Percentiles rank a stretch among this genome's conserved stretches.
Conservation (phyloP, 2,797 vertebrate species). For the Salarias fasciatus region DNA sequence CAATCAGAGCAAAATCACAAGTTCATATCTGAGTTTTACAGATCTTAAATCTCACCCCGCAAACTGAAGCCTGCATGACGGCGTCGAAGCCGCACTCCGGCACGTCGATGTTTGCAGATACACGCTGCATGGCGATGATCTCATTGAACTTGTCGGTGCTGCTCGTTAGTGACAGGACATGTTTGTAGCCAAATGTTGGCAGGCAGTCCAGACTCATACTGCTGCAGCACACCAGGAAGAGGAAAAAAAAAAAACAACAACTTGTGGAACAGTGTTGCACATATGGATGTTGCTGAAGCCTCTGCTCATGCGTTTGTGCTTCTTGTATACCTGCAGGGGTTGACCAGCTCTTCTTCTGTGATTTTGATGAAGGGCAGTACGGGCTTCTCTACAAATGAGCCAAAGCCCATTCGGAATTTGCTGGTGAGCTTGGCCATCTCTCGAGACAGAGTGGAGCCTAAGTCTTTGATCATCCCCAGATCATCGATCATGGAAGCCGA, state of each 20-base stretch:
- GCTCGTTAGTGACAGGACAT: constrained; percentile 92
- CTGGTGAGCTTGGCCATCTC: constrained; percentile 96
- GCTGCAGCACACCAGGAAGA: constrained; percentile 71
- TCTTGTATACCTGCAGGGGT: constrained; percentile 91
- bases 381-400: constrained; percentile 98
- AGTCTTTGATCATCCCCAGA: constrained; percentile 89
- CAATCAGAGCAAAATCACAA: not conserved
- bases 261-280: not conserved
- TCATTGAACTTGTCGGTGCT: constrained; percentile 91
- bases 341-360: constrained; percentile 85
- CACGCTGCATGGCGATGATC: constrained; percentile 88
- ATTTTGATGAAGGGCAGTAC: constrained; percentile 94
- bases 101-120: constrained; percentile 92
- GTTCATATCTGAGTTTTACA: not conserved
- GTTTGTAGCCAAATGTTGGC: constrained; percentile 94
- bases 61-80: constrained; percentile 97
- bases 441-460: constrained; percentile 92
- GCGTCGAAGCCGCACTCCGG: constrained; percentile 97
- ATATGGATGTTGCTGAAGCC: not conserved
- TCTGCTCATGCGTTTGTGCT: constrained; percentile 1
- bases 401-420: constrained; percentile 96
- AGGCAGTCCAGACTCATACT: constrained; percentile 76
- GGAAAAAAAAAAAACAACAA: constrained; percentile 15
- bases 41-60: constrained; percentile 85
- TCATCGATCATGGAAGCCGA: constrained; percentile 96